Conservation (phyloP, 2,113 vertebrate species). For the Solea senegalensis region DNA sequence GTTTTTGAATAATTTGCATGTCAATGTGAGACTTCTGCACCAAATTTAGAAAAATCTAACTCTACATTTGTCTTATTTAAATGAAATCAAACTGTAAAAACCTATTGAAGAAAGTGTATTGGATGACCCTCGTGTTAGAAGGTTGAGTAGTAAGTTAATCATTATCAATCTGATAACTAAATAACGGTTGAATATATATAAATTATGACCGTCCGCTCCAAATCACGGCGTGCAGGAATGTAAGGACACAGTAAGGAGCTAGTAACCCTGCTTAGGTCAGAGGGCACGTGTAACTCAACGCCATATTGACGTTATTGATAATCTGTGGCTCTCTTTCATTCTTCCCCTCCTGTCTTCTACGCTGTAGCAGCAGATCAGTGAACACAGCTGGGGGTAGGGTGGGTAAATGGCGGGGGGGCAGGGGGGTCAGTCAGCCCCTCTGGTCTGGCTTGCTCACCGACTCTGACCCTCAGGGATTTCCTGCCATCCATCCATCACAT, state of each 20-base stretch:
- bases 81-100: not conserved
- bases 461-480: slow-evolving; percentile 61
- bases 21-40: slow-evolving; percentile 3
- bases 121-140: slow-evolving; percentile 3
- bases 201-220: slow-evolving; percentile 28
- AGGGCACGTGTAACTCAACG: slow-evolving; percentile 72
- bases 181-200: slow-evolving; percentile 34
- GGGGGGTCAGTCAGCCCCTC: slow-evolving; percentile 48
- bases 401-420: no score
- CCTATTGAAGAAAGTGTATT: not conserved
- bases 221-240: slow-evolving; percentile 28
- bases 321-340: slow-evolving; percentile 71
- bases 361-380: slow-evolving; percentile 69
- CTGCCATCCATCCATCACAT: slow-evolving; percentile 68
- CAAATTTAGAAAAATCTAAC: no score
- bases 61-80: no score
- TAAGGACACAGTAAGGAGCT: slow-evolving; percentile 35
- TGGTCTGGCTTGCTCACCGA: slow-evolving; percentile 66
- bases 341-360: slow-evolving; percentile 48
- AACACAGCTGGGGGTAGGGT: slow-evolving; percentile 23
- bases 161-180: slow-evolving; percentile 11
- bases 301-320: slow-evolving; percentile 75
- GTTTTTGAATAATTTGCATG: slow-evolving; percentile 59
- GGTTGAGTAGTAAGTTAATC: slow-evolving; percentile 33
- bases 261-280: slow-evolving; percentile 71